A percentile compares a stretch with the other conserved stretches of the same genome.
These are phyloP conservation scores for Chiroxiphia lanceolata DNA, from an alignment of 2,797 vertebrate species.

Conservation along the genomic window DNA sequence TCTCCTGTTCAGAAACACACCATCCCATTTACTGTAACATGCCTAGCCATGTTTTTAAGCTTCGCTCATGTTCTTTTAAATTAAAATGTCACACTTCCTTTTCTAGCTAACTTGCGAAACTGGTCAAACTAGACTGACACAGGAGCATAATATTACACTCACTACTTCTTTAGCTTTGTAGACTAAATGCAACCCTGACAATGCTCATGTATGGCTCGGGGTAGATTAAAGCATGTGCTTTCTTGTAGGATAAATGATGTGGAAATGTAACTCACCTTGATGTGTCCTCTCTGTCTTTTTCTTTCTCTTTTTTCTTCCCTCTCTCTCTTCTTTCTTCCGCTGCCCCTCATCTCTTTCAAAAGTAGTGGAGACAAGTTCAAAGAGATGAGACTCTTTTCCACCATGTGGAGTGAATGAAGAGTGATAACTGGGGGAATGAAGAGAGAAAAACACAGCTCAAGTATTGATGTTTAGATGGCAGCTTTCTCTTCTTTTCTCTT, in stretches of 20 bases:
- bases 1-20: constrained; percentile 3
- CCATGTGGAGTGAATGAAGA: constrained; percentile 65
- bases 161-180: constrained; percentile 63
- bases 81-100: constrained; percentile 58
- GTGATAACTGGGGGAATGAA: constrained; percentile 48
- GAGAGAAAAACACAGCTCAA: constrained; percentile 25
- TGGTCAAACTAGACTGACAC: constrained; percentile 68
- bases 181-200: constrained; percentile 67
- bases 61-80: constrained; percentile 50
- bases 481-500: background rate
- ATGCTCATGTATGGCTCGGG: constrained; percentile 64
- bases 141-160: constrained; percentile 46
- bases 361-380: constrained; percentile 77
- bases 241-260: constrained; percentile 82
- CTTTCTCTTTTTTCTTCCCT: constrained; percentile 56
- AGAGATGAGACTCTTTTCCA: constrained; percentile 70
- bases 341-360: constrained; percentile 74
- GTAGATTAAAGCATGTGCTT: constrained; percentile 79
- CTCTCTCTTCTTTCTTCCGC: constrained; percentile 27
- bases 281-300: constrained; percentile 79
- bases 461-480: background rate
- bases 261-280: constrained; percentile 91
- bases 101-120: constrained; percentile 53
- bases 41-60: constrained; percentile 47
- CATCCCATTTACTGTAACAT: background rate